phyloP scores from a whole-genome alignment of 2,797 vertebrate species.

The Agapornis canus region DNA sequence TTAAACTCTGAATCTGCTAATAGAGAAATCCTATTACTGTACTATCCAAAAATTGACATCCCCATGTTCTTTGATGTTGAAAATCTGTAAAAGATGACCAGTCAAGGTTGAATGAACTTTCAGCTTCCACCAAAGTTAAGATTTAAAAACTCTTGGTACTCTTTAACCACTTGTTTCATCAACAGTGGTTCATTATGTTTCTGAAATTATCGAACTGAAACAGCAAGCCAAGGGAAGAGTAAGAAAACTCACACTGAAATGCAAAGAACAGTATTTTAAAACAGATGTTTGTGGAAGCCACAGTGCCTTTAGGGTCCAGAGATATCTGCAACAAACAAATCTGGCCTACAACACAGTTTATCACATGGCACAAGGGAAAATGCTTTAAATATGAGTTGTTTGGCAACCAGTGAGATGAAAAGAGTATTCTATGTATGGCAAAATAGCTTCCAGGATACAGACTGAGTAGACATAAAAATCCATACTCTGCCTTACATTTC shows the following conservation, averaged over 20 bases:
- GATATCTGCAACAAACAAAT: conserved; percentile 11
- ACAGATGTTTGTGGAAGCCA: conserved; percentile 3
- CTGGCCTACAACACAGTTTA: neutral
- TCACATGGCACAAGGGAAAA: neutral
- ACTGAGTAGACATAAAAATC: neutral
- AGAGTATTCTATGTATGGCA: neutral
- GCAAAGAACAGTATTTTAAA: conserved; percentile 2
- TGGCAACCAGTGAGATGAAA: neutral
- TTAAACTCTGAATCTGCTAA: neutral
- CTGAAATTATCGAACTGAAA: neutral
- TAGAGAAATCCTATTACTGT: neutral
- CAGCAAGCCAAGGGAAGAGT: neutral
- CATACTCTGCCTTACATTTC: neutral
- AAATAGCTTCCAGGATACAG: neutral
- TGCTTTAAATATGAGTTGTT: conserved; percentile 9
- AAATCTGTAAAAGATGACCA: neutral
- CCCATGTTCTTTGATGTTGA: neutral
- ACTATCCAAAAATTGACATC: neutral
- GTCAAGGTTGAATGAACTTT: neutral
- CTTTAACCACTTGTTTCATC: neutral
- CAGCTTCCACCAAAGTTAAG: neutral
- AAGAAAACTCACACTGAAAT: neutral
- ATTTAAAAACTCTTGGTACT: neutral
- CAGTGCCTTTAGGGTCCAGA: neutral
- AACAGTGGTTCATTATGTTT: neutral